Percentiles rank a stretch among this genome's conserved stretches.
Evolutionary conservation across 2,797 vertebrate genomes (phyloP).

Genomic region (Smutsia gigantea): DNA sequence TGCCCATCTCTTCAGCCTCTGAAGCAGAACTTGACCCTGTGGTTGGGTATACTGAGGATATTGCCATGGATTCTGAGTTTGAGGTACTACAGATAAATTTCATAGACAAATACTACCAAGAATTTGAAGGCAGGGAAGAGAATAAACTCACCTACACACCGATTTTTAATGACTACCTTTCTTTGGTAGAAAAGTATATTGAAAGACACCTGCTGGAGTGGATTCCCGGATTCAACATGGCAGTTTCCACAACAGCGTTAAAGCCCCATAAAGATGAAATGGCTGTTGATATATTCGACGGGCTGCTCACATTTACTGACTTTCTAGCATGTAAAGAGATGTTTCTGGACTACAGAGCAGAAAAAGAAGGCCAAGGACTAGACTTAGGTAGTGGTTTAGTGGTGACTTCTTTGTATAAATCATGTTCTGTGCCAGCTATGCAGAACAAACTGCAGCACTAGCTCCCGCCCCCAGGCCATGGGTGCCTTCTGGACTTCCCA

Average conservation of each 20-base stretch:
- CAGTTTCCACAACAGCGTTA: constrained; percentile 88
- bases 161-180: constrained; percentile 95
- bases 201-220: constrained; percentile 90
- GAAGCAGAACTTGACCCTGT: constrained; percentile 91
- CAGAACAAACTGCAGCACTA: constrained; percentile 35
- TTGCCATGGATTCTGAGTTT: constrained; percentile 93
- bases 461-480: neutral
- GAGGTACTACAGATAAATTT: constrained; percentile 91
- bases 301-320: constrained; percentile 93
- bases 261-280: constrained; percentile 94
- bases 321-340: constrained; percentile 95
- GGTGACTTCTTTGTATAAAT: constrained; percentile 88
- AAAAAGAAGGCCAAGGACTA: constrained; percentile 91
- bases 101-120: constrained; percentile 94
- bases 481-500: neutral
- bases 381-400: constrained; percentile 89
- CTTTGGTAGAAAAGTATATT: constrained; percentile 92
- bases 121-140: constrained; percentile 94
- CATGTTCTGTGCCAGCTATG: constrained; percentile 73
- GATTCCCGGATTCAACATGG: constrained; percentile 92
- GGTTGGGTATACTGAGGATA: constrained; percentile 92
- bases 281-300: constrained; percentile 92
- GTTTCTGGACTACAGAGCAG: constrained; percentile 94
- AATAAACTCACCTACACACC: constrained; percentile 93
- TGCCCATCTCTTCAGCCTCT: constrained; percentile 89